Percentiles rank a stretch among this genome's conserved stretches.
phyloP scores from a whole-genome alignment of 2,888 invertebrate species.

The Tipula unca region DNA sequence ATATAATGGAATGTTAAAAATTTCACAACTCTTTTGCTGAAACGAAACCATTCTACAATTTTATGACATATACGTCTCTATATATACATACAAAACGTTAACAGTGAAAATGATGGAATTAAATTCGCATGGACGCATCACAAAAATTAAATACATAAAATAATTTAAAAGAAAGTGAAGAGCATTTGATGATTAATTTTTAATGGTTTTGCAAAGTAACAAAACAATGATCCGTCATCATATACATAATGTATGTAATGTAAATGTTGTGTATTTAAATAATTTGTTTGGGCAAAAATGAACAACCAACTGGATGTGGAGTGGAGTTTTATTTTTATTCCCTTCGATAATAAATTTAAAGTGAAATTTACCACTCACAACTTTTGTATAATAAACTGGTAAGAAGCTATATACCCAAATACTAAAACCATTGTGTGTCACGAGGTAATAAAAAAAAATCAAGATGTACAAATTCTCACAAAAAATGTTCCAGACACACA shows the following conservation, averaged over 20 bases:
- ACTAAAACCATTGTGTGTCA: neutral
- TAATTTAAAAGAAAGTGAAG: neutral
- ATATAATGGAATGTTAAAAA: neutral
- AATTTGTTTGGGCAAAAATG: neutral
- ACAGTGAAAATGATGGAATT: neutral
- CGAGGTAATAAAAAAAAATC: neutral
- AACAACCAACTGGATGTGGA: too few relatives aligned
- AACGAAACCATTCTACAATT: neutral
- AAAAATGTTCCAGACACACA: neutral
- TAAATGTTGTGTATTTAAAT: neutral
- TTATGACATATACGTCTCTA: neutral
- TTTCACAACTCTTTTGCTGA: neutral
- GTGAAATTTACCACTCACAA: neutral
- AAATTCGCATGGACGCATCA: neutral
- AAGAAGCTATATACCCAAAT: neutral
- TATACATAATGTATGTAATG: neutral
- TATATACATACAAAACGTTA: neutral
- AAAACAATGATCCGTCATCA: neutral
- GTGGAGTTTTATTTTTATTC: neutral
- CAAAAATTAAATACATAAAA: neutral
- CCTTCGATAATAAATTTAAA: neutral
- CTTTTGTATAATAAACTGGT: neutral
- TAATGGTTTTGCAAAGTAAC: neutral
- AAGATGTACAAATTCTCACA: conserved; percentile 1
- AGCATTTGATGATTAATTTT: neutral